phyloP scores from a whole-genome alignment of 2,113 vertebrate species.

The Octodon degus region DNA sequence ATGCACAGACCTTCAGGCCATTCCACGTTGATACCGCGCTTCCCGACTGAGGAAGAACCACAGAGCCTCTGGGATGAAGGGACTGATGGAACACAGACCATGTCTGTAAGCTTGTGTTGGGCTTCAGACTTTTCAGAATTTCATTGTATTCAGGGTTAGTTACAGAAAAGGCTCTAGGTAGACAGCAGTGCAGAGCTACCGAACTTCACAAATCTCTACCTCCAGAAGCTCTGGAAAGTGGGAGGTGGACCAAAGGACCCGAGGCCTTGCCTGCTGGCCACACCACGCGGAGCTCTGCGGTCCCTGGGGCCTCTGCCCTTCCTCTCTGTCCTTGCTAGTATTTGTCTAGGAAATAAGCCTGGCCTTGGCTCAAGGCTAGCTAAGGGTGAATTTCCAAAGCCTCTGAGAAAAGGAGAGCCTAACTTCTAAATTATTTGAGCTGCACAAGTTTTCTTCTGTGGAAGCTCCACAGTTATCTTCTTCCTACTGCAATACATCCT shows the following conservation, averaged over 20 bases:
- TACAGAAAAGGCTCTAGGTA: neutral
- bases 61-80: neutral
- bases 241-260: neutral
- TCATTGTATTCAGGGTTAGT: neutral
- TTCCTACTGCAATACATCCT: neutral
- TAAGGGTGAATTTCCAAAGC: slow-evolving; percentile 16
- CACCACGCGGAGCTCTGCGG: neutral
- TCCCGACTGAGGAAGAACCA: neutral
- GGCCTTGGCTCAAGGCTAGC: neutral
- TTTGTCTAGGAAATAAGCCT: slow-evolving; percentile 19
- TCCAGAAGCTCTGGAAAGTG: neutral
- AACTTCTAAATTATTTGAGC: slow-evolving; percentile 41
- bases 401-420: slow-evolving; percentile 36
- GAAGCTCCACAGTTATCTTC: neutral
- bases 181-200: neutral
- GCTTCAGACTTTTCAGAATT: slow-evolving; percentile 23
- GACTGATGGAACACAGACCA: neutral
- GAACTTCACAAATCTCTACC: neutral
- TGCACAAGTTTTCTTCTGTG: neutral
- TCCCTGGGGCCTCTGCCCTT: neutral
- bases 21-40: neutral
- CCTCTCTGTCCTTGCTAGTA: neutral
- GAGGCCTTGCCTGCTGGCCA: neutral
- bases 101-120: neutral
- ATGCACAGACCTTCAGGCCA: neutral